Base-by-base conservation (phyloP, 2,888 invertebrate species). In the Heteromyza rotundicornis region DNA sequence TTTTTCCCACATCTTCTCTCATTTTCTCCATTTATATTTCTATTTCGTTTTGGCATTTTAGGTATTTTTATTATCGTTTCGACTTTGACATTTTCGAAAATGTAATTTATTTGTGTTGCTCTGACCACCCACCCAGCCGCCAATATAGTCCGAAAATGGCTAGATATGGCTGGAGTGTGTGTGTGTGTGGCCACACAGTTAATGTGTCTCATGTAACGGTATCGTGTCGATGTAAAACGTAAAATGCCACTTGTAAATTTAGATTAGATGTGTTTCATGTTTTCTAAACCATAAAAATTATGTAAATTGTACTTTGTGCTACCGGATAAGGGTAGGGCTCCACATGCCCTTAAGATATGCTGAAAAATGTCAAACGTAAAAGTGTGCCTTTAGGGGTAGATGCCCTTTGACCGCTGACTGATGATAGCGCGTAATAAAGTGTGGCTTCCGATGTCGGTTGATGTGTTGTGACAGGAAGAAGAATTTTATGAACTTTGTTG, bases 191-290 rank as follows among this genome's bases (percentile, higher is more conserved):
- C n/a, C 12, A 12, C 32, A 8, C 32, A 32, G 32, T 32, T 32
- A 32, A 32, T 32, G 32, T 32, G 32, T 32, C 32, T 32, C 32
- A 32, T n/a, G n/a, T n/a, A 32, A 32, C 12, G 32, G 12, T 8
- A 32, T 32, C 7, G 7, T 32, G 5, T 5, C 32, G 32, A 32
- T 40, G 10, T 40, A n/a, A n/a, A 40, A n/a, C 40, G 3, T 40
- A n/a, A 40, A 40, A 40, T n/a, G 40, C 5, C n/a, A n/a, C 40
- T 40, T 40, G n/a, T 40, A 40, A 40, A 40, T 40, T 40, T 40
- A 40, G 40, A 40, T 40, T 40, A 7, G 40, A 40, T 40, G 5
- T 40, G 8, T 40, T 40, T 40, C 40, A 40, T 40, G n/a, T 40
- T 40, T 14, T 40, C 40, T 40, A 40, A 40, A 40, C 40, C 8